Evolutionary conservation across 2,888 invertebrate species (phyloP).

Genomic region (Petrophora chlorosata): DNA sequence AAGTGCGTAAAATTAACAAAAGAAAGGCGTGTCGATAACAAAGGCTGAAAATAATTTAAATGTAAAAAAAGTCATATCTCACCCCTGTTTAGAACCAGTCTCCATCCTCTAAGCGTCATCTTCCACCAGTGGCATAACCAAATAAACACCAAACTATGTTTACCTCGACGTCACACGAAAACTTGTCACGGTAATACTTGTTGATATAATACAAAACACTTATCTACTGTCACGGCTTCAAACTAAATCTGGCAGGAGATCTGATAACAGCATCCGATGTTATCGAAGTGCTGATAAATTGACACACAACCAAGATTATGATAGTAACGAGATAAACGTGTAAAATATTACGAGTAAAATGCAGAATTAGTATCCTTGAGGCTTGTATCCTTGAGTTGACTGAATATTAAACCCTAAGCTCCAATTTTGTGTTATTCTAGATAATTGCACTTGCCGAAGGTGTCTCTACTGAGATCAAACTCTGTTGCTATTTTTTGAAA

Average conservation of each 20-base stretch:
- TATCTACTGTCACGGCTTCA: constrained; percentile 15
- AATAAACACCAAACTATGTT: neutral
- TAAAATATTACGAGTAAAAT: too few relatives aligned
- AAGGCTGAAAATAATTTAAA: too few relatives aligned
- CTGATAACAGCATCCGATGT: constrained; percentile 23
- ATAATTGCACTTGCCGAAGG: too few relatives aligned
- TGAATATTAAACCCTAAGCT: too few relatives aligned
- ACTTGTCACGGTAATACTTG: too few relatives aligned
- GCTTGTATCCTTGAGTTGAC: too few relatives aligned
- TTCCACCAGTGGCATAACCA: constrained; percentile 1
- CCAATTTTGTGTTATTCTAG: too few relatives aligned
- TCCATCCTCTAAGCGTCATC: constrained; percentile 72
- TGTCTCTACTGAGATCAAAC: too few relatives aligned
- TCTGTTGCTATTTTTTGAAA: too few relatives aligned
- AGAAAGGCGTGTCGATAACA: too few relatives aligned
- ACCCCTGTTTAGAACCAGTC: constrained; percentile 67
- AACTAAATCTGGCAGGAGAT: constrained; percentile 16
- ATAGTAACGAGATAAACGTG: constrained; percentile 56
- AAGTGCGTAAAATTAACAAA: too few relatives aligned
- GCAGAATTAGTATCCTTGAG: too few relatives aligned
- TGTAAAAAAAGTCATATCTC: constrained; percentile 32
- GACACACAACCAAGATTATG: constrained; percentile 30
- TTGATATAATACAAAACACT: neutral
- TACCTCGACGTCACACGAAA: neutral
- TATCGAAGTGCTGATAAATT: constrained; percentile 42